Conservation (phyloP, 2,888 invertebrate species). For the Epicampocera succincta region DNA sequence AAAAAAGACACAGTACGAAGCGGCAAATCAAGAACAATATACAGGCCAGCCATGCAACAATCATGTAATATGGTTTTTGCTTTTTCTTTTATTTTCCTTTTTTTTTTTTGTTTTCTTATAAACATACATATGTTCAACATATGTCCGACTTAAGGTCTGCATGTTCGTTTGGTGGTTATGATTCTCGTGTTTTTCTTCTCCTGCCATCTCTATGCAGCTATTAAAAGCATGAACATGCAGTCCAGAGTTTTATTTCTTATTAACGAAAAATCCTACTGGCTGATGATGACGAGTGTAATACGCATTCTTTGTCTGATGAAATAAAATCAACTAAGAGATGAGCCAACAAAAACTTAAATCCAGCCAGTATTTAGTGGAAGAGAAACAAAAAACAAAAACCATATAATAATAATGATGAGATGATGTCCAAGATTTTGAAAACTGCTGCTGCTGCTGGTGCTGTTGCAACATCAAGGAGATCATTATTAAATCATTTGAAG, state of each 20-base stretch:
- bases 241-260: slow-evolving; percentile 33
- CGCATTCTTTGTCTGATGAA: slow-evolving; percentile 57
- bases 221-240: slow-evolving; percentile 47
- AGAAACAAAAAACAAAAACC: slow-evolving; percentile 30
- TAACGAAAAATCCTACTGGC: slow-evolving; percentile 18
- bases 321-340: slow-evolving; percentile 40
- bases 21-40: slow-evolving; percentile 38
- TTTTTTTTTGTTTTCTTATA: slow-evolving; percentile 30
- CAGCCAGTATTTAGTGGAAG: slow-evolving; percentile 25
- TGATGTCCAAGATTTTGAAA: slow-evolving; percentile 49
- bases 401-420: slow-evolving; percentile 56
- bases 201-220: slow-evolving; percentile 5
- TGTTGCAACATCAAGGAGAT: slow-evolving; percentile 53
- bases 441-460: not conserved
- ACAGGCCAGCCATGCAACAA: slow-evolving; percentile 46
- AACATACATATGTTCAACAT: slow-evolving; percentile 46
- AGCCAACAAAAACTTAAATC: slow-evolving; percentile 38
- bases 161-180: not conserved
- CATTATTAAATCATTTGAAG: slow-evolving; percentile 66
- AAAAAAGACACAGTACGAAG: slow-evolving; percentile 12
- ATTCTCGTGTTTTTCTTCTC: not conserved
- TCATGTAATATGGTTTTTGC: slow-evolving; percentile 49
- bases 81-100: too few species aligned
- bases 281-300: slow-evolving; percentile 57
- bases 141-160: slow-evolving; percentile 27